Base-by-base conservation (phyloP, 37 sponge, comb jelly and placozoan genomes). In the Oscarella lobularis region DNA sequence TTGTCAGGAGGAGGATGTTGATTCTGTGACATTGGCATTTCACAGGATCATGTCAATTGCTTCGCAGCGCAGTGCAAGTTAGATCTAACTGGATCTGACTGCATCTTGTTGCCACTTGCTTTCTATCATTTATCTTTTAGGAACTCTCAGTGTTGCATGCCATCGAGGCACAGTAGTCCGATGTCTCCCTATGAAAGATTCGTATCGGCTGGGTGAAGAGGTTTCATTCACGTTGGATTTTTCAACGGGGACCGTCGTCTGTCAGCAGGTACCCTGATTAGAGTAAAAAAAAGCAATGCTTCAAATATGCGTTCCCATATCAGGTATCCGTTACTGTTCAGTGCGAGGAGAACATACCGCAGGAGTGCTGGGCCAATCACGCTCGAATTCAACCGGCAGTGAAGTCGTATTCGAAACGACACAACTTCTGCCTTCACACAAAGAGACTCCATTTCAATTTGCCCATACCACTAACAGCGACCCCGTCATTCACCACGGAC, bases 181-280 rank as follows among this genome's bases (percentile, higher is more conserved):
- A 30, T 2, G 87, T 33, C 73, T 86, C 2, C 60, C 85, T 34
- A 83, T 80, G 72, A 85, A 85, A 39, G 33, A 82, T 6, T 79
- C 86, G 3, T 92, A 88, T 60, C 85, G 88, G 39, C 67, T 92
- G n/a, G 92, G 92, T 6, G 92, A 92, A 32, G 90, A 88, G 35
- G 72, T 92, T 27, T 77, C 73, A 27, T 80, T 83, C 4, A 40
- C 81, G 35, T 39, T 92, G 9, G 92, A 92, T 69, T 66, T 89
- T 40, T 68, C 81, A 31, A n/a, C 36, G 0, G 88, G 80, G 2
- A 77, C 83, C 1, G 38, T 86, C n/a, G 67, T 80, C 0, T 89
- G 90, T 72, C 36, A 85, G 36, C 90, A 89, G 78, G 90, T 86
- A 48, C 9, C 60, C 9, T 48, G 20, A 48, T 20, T 20, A 48